phyloP scores from a whole-genome alignment of 1,140 invertebrate genomes.

The Coelopa frigida region DNA sequence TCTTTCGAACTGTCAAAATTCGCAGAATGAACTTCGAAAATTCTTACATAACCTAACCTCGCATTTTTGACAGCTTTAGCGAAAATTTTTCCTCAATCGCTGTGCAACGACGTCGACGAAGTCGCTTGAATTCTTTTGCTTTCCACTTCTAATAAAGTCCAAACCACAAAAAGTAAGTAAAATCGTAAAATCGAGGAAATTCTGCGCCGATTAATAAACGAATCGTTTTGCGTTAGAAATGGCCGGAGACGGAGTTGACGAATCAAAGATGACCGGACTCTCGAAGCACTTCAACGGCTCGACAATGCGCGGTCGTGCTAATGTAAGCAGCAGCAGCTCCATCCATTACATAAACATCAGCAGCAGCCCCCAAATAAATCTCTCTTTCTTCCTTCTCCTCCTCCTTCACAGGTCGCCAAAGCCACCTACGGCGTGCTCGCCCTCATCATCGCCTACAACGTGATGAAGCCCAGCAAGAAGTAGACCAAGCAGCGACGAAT shows the following conservation, averaged over 20 bases:
- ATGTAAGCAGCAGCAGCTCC: no score
- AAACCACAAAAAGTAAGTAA: no score
- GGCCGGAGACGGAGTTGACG: conserved; percentile 59
- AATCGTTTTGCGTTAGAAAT: no score
- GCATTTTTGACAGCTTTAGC: conserved; percentile 12
- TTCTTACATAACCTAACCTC: conserved; percentile 12
- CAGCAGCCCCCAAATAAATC: neutral
- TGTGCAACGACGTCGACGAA: neutral
- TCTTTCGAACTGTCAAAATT: neutral
- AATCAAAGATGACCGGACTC: conserved; percentile 51
- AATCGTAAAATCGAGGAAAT: no score
- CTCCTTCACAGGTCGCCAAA: conserved; percentile 52
- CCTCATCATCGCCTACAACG: conserved; percentile 51
- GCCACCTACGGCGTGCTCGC: conserved; percentile 55
- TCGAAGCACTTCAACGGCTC: conserved; percentile 57
- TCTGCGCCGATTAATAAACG: no score
- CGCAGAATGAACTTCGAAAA: neutral
- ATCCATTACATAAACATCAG: conserved; percentile 6
- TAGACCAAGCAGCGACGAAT: conserved; percentile 18
- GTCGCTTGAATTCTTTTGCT: neutral
- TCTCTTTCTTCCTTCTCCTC: no score
- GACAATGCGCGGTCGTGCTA: conserved; percentile 56
- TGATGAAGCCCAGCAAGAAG: conserved; percentile 57
- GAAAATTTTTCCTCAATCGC: no score
- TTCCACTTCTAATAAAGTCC: neutral